These are phyloP conservation scores for Aphidius ervi DNA, from an alignment of 1,140 invertebrate genomes.

Conservation along the genomic window DNA sequence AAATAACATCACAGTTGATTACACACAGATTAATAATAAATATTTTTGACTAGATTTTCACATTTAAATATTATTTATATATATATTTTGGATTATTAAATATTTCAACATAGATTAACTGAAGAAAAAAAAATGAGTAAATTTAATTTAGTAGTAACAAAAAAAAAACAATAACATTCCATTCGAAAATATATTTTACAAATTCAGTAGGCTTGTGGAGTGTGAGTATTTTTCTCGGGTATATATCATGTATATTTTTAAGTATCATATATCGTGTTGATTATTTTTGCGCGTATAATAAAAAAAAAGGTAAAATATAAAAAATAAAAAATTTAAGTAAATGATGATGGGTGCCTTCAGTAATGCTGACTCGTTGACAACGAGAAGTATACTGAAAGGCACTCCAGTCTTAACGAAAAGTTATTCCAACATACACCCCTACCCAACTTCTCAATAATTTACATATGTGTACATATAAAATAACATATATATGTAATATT, in stretches of 20 bases:
- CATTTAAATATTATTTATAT: too few relatives aligned
- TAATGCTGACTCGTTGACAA: slow-evolving; percentile 30
- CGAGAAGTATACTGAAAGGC: slow-evolving; percentile 43
- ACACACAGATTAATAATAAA: background rate
- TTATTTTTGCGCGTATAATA: background rate
- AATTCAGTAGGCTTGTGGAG: too few relatives aligned
- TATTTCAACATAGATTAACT: too few relatives aligned
- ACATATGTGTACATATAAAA: slow-evolving; percentile 4
- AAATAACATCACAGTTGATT: background rate
- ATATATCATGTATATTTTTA: too few relatives aligned
- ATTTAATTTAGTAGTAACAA: too few relatives aligned
- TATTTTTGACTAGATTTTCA: too few relatives aligned
- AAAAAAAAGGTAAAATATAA: background rate
- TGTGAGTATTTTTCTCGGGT: too few relatives aligned
- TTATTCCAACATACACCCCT: slow-evolving; percentile 8
- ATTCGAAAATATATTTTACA: too few relatives aligned
- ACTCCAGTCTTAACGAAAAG: background rate
- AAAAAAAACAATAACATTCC: too few relatives aligned
- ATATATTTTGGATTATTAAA: too few relatives aligned
- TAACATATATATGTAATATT: slow-evolving; percentile 7
- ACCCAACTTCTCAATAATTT: background rate
- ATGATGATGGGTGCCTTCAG: background rate
- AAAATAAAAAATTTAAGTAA: background rate
- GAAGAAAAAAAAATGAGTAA: too few relatives aligned
- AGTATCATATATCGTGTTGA: too few relatives aligned